A percentile compares a stretch with the other conserved stretches of the same genome.
Evolutionary conservation across 1,140 invertebrate species (phyloP).

Genomic region (Drosophila suzukii): DNA sequence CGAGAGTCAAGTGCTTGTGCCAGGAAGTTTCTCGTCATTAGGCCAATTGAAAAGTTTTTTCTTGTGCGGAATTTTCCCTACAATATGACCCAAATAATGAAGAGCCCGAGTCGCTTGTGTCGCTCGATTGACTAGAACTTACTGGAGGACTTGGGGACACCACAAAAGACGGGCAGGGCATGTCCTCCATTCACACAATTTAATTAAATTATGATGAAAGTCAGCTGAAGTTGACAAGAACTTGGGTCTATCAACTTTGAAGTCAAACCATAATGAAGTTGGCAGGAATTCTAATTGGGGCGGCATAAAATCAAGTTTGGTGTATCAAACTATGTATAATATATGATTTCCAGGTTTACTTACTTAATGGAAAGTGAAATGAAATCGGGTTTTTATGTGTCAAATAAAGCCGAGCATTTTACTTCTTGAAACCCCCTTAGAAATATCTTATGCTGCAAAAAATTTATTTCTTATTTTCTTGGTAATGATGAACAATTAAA

Average conservation of each 20-base stretch:
- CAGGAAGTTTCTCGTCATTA: conserved; percentile 55
- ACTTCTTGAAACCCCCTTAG: no score
- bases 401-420: no score
- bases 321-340: neutral
- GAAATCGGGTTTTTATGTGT: neutral
- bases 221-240: conserved; percentile 31
- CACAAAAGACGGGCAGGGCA: conserved; percentile 9
- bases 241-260: conserved; percentile 8
- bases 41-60: conserved; percentile 56
- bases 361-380: neutral
- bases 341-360: no score
- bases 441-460: no score
- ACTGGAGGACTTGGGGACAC: conserved; percentile 2
- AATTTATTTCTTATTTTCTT: no score
- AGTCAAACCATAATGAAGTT: conserved; percentile 20
- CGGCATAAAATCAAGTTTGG: neutral
- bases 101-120: conserved; percentile 32
- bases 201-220: conserved; percentile 66
- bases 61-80: conserved; percentile 30
- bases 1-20: conserved; percentile 42
- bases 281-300: neutral
- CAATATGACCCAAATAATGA: conserved; percentile 60
- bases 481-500: no score
- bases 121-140: conserved; percentile 45
- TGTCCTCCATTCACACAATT: conserved; percentile 55